Conservation (phyloP, 1,140 invertebrate genomes). For the Gonioctena quinquepunctata region DNA sequence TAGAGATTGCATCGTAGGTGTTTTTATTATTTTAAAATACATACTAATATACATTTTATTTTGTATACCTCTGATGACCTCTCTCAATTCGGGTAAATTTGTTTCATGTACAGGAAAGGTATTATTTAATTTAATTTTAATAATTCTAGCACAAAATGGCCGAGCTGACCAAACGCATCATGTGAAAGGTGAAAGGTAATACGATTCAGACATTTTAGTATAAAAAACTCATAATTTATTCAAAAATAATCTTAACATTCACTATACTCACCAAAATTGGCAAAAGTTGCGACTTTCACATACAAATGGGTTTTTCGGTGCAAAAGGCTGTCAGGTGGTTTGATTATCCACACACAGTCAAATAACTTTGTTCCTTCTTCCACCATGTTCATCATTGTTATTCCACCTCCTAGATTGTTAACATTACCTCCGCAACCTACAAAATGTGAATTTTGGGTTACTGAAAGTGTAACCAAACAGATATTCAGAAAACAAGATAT, state of each 20-base stretch:
- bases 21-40: not conserved
- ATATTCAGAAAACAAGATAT: too few relatives aligned
- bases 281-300: slow-evolving; percentile 67
- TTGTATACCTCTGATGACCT: too few relatives aligned
- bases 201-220: too few relatives aligned
- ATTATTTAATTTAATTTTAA: too few relatives aligned
- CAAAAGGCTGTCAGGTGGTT: slow-evolving; percentile 66
- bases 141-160: too few relatives aligned
- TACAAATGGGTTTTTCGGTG: slow-evolving; percentile 74
- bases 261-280: slow-evolving; percentile 67
- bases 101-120: too few relatives aligned
- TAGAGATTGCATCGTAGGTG: not conserved
- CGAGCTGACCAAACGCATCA: too few relatives aligned
- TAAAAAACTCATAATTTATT: too few relatives aligned
- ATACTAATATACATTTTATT: too few relatives aligned
- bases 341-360: slow-evolving; percentile 76
- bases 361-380: slow-evolving; percentile 64
- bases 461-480: not conserved
- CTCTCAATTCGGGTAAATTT: too few relatives aligned
- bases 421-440: slow-evolving; percentile 74
- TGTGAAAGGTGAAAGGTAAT: too few relatives aligned
- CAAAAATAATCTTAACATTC: too few relatives aligned
- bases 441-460: not conserved
- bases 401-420: slow-evolving; percentile 72
- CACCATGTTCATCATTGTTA: slow-evolving; percentile 80